phyloP scores from a whole-genome alignment of 2,113 vertebrate genomes.

The Gallinago undulata region DNA sequence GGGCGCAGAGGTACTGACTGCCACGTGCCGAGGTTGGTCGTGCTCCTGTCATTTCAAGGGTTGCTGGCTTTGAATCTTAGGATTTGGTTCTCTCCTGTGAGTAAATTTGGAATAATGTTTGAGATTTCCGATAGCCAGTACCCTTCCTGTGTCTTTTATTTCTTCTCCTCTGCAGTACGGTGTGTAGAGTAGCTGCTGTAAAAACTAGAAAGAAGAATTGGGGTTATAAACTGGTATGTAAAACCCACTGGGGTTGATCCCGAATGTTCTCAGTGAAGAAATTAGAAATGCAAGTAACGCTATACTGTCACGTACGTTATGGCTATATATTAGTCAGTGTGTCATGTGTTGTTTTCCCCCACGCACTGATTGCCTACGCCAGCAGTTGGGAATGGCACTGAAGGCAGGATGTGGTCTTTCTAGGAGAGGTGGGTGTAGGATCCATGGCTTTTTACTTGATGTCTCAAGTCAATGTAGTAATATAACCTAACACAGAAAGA shows the following conservation, averaged over 20 bases:
- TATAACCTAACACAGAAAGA: background rate
- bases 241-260: background rate
- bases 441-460: background rate
- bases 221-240: background rate
- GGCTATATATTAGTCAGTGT: background rate
- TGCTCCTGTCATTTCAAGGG: background rate
- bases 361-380: accelerated
- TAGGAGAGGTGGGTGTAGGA: background rate
- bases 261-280: background rate
- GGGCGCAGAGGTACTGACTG: background rate
- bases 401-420: accelerated
- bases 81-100: background rate
- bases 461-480: background rate
- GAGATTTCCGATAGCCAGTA: background rate
- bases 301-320: background rate
- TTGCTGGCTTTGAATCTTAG: background rate
- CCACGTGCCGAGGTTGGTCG: background rate
- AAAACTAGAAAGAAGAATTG: background rate
- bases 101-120: background rate
- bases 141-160: background rate
- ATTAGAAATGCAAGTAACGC: background rate
- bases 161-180: background rate
- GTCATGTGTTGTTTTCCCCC: background rate
- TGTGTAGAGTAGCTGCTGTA: background rate
- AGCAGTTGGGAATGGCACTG: background rate